Evolutionary conservation across 1,140 invertebrate genomes (phyloP), one percentile per base, ranked within the genome.

Genomic region (Apis dorsata): DNA sequence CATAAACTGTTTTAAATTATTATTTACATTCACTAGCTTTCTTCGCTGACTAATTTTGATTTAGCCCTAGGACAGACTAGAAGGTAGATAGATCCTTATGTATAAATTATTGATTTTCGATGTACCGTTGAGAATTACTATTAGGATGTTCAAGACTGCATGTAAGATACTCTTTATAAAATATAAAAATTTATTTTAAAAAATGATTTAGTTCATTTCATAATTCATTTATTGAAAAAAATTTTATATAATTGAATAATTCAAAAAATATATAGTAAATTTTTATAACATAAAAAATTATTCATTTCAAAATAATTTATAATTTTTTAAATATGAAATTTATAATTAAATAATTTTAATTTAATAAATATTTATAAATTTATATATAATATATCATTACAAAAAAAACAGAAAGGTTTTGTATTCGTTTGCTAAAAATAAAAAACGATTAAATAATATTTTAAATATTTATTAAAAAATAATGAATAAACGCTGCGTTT

Each of bases 21-120:
- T 89, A 90, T 90, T 90, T 89, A 90, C 88, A 90, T 81, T 84
- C 70, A 81, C 81, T 90, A 87, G 72, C 84, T 83, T 74, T 83
- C 82, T 89, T 84, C 72, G 84, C 72, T 85, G 84, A 91, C 88
- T 90, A 91, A 88, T 89, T 89, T 90, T 89, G 85, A 90, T 90
- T 89, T 89, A 89, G 83, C 89, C 89, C 88, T 90, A 91, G 90
- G 88, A 91, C 88, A 79, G 78, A 84, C 77, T 83, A 85, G 69
- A 83, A 82, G 66, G 44, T 65, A 53, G 66, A 87, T 62, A 70
- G 77, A 85, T 80, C 68, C 12, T 73, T 80, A 80, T 84, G 44
- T 60, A 76, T 73, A 73, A 34, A 59, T 77, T 82, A 77, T 77
- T 82, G 53, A 82, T 82, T 82, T 69, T 82, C 72, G 65, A 82